These are phyloP conservation scores for Noctua pronuba DNA, from an alignment of 2,888 invertebrate genomes.

Conservation along the genomic window DNA sequence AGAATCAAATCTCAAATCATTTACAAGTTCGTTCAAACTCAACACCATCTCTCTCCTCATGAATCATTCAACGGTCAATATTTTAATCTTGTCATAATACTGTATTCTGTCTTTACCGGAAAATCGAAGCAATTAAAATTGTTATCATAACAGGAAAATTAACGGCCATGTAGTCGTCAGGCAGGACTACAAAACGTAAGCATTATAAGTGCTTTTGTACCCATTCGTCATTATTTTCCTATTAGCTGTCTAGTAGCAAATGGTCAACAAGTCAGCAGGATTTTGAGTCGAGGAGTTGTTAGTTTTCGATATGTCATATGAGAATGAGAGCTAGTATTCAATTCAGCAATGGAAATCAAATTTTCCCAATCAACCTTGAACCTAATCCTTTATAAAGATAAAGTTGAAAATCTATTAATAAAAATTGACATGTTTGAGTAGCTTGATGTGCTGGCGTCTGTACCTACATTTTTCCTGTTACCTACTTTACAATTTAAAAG, in stretches of 20 bases:
- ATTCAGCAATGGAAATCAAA: constrained; percentile 1
- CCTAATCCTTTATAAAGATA: no score
- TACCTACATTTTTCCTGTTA: constrained; percentile 20
- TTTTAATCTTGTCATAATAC: constrained; percentile 36
- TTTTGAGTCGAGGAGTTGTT: neutral
- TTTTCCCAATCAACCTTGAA: no score
- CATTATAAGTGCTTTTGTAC: constrained; percentile 18
- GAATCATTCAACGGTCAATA: constrained; percentile 37
- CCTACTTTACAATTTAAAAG: constrained; percentile 8
- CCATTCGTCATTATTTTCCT: constrained; percentile 10
- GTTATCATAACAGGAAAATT: constrained; percentile 57
- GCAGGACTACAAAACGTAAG: constrained; percentile 20
- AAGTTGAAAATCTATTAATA: no score
- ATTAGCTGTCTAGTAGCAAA: constrained; percentile 1
- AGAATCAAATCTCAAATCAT: constrained; percentile 41
- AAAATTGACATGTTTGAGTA: no score
- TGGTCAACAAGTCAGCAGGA: neutral
- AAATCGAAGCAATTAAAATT: constrained; percentile 32
- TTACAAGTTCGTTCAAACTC: constrained; percentile 30
- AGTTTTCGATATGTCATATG: neutral
- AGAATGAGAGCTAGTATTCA: neutral
- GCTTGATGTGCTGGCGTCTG: no score
- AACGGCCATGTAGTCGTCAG: constrained; percentile 16
- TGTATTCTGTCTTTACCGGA: constrained; percentile 55
- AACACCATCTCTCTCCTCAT: constrained; percentile 31